Evolutionary conservation across 2,888 invertebrate genomes (phyloP).

Genomic region (Frankliniella intonsa): DNA sequence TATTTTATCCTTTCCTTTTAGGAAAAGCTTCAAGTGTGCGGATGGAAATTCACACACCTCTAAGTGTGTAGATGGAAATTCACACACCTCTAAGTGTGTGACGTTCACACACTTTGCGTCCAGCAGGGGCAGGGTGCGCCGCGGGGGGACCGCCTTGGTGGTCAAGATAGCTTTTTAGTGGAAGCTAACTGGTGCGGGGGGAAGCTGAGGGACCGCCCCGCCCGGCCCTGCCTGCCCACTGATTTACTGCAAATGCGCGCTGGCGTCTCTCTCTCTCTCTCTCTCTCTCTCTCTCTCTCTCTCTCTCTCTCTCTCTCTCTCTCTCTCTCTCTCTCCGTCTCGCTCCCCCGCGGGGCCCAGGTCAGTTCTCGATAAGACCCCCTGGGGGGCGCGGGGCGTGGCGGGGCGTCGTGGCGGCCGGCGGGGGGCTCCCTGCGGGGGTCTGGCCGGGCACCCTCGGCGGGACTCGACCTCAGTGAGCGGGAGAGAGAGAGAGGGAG

Average conservation of each 20-base stretch:
- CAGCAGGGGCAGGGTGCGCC: neutral
- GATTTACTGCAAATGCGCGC: constrained; percentile 24
- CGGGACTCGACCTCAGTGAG: neutral
- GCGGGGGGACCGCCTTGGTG: neutral
- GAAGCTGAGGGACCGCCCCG: neutral
- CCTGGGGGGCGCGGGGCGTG: neutral
- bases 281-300: too few relatives aligned
- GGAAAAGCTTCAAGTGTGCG: too few relatives aligned
- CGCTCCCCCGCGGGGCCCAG: neutral
- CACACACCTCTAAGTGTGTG: too few relatives aligned
- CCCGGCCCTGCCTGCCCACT: neutral
- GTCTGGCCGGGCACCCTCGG: neutral
- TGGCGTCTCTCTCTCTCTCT: neutral
- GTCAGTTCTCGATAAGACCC: constrained; percentile 26
- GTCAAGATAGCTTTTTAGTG: constrained; percentile 19
- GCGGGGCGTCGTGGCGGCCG: neutral
- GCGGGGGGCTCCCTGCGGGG: neutral
- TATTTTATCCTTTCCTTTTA: too few relatives aligned
- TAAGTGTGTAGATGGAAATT: too few relatives aligned
- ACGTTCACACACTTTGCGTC: too few relatives aligned
- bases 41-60: too few relatives aligned
- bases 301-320: too few relatives aligned
- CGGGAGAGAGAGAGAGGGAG: neutral
- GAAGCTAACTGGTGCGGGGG: neutral
- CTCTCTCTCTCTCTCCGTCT: neutral